Evolutionary conservation across 2,113 vertebrate species (phyloP), one percentile per base, ranked within the genome.

Genomic region (Dipodomys spectabilis): DNA sequence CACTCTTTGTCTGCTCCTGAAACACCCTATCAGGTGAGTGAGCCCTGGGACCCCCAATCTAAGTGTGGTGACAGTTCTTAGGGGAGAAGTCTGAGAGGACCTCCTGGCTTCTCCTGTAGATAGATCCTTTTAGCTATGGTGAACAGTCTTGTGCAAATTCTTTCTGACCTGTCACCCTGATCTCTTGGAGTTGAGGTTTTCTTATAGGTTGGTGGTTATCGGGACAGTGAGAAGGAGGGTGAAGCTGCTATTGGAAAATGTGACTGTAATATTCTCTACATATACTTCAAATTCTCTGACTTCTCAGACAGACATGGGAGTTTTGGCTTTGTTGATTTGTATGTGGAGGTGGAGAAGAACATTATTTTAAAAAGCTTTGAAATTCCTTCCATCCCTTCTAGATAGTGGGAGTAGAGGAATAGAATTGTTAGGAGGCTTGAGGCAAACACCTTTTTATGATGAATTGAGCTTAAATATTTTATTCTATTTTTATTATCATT

Each of bases 271-370:
- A 44, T 25, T 45, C 45, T 74, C 16, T 35, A 35, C 44, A 7
- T 57, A 4, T 11, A 30, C 57, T 60, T 60, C 62, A 92, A 80
- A 86, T 53, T 85, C 71, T 86, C 53, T 68, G 84, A 72, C 30
- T 30, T 1, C 45, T 39, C 62, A 79, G 78, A 49, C 11, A 81
- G 77, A 89, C 35, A 27, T 2, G 23, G 78, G 74, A 85, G 64
- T 87, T 90, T 49, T 30, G 60, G 39, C 79, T 88, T 67, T 89
- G 23, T 35, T 30, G 22, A 30, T 79, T 49, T 69, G 7, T 80
- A 2, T 90, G 19, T 30, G 11, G 16, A 39, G 1, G n/a, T 67
- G 10, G 39, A 7, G 57, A 15, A 75, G 44, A 53, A 32, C 49
- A 2, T 32, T 79, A 35, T 15, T 13, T 80, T 28, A 92, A 87